These are phyloP conservation scores for Ochropacha duplaris DNA, from an alignment of 2,888 invertebrate species.

Conservation along the genomic window DNA sequence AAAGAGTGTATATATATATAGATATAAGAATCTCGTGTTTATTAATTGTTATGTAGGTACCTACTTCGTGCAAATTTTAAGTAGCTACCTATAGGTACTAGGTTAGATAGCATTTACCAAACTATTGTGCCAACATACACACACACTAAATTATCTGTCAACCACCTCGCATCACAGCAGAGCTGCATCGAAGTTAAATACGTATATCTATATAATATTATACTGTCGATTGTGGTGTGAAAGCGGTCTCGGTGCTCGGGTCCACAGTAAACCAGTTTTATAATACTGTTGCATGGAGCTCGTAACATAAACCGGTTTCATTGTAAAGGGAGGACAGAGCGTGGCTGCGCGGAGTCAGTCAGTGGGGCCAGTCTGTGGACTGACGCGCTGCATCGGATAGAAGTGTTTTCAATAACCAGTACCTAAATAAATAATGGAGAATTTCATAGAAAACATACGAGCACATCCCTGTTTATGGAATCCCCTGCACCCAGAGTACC, in stretches of 20 bases:
- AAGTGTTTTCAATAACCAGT: background rate
- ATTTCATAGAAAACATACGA: constrained; percentile 68
- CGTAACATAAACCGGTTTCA: constrained; percentile 65
- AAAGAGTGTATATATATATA: too few relatives aligned
- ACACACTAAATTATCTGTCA: too few relatives aligned
- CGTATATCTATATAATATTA: background rate
- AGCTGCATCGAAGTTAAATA: background rate
- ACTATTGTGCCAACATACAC: too few relatives aligned
- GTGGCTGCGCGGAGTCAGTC: constrained; percentile 35
- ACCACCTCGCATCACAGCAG: background rate
- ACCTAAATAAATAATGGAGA: constrained; percentile 62
- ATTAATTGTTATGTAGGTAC: too few relatives aligned
- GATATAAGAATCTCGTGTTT: too few relatives aligned
- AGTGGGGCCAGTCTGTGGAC: constrained; percentile 39
- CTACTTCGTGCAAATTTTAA: too few relatives aligned
- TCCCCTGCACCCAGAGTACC: constrained; percentile 67
- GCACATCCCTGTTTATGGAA: constrained; percentile 71
- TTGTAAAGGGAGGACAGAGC: constrained; percentile 46
- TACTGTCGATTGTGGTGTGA: constrained; percentile 23
- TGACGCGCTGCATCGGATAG: constrained; percentile 10
- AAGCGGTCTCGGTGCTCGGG: constrained; percentile 23
- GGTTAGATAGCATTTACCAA: too few relatives aligned
- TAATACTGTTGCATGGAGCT: constrained; percentile 38
- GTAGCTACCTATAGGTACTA: too few relatives aligned
- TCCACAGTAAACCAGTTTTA: constrained; percentile 28